Percentiles rank a stretch among this genome's conserved stretches.
Conservation (phyloP, 2,113 vertebrate species). For the Catharus minimus region DNA sequence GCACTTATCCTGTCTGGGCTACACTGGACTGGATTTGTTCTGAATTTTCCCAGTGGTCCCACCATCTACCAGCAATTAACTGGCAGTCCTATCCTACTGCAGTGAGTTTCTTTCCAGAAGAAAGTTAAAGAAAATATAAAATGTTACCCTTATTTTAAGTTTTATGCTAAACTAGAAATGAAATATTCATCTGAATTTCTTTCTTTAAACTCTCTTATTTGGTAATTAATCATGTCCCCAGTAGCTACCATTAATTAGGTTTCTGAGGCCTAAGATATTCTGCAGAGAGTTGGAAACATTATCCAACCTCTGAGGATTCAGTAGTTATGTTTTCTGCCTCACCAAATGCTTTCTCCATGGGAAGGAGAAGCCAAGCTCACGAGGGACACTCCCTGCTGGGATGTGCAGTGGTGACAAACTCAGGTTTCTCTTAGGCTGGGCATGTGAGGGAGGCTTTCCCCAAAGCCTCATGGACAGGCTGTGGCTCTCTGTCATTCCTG, state of each 20-base stretch:
- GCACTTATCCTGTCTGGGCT: not conserved
- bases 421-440: not conserved
- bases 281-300: not conserved
- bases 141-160: constrained; percentile 15
- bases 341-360: constrained; percentile 9
- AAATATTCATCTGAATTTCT: constrained; percentile 51
- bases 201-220: constrained; percentile 39
- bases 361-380: not conserved
- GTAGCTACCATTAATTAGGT: constrained; percentile 54
- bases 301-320: constrained; percentile 14
- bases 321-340: not conserved
- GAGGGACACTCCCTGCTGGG: not conserved
- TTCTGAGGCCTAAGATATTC: constrained; percentile 36
- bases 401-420: not conserved
- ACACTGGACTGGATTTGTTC: not conserved
- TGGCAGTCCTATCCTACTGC: not conserved
- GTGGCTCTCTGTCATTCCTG: not conserved
- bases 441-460: fast-evolving
- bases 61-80: not conserved
- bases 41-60: not conserved
- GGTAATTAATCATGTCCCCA: constrained; percentile 44
- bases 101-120: not conserved
- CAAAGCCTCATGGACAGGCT: not conserved
- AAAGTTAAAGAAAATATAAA: not conserved
- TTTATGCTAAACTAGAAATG: constrained; percentile 31